phyloP scores from a whole-genome alignment of 2,888 invertebrate genomes.

The Suillia variegata region DNA sequence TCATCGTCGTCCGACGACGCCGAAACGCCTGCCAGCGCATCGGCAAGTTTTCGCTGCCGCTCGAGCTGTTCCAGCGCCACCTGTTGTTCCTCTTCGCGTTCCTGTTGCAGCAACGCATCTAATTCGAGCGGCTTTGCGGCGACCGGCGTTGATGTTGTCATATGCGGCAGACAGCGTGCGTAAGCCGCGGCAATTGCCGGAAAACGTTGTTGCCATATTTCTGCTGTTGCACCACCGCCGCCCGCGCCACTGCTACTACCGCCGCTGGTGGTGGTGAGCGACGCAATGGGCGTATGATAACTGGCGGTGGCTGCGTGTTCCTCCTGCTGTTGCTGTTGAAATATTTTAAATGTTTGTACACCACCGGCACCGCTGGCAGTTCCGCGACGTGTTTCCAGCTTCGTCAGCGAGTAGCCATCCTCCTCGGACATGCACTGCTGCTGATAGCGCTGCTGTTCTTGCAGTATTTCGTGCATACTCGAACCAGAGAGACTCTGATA shows the following conservation, averaged over 20 bases:
- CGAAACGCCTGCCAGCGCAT: no score
- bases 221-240: background rate
- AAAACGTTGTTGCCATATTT: background rate
- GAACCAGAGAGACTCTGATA: conserved; percentile 32
- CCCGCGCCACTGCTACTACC: no score
- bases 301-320: conserved; percentile 23
- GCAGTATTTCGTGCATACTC: conserved; percentile 46
- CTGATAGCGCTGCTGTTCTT: conserved; percentile 56
- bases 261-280: conserved; percentile 33
- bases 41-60: conserved; percentile 28
- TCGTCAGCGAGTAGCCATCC: conserved; percentile 59
- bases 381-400: conserved; percentile 54
- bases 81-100: conserved; percentile 51
- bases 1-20: conserved; percentile 9
- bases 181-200: background rate
- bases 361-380: conserved; percentile 4
- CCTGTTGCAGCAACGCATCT: conserved; percentile 51
- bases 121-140: conserved; percentile 38
- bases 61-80: conserved; percentile 45
- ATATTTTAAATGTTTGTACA: conserved; percentile 40
- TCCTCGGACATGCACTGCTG: conserved; percentile 52
- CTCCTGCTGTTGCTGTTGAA: conserved; percentile 23
- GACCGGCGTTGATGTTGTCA: background rate
- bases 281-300: conserved; percentile 5
- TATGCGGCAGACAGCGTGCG: conserved; percentile 14